Evolutionary conservation across 2,797 vertebrate species (phyloP).

Genomic region (Gymnothorax reevesii): DNA sequence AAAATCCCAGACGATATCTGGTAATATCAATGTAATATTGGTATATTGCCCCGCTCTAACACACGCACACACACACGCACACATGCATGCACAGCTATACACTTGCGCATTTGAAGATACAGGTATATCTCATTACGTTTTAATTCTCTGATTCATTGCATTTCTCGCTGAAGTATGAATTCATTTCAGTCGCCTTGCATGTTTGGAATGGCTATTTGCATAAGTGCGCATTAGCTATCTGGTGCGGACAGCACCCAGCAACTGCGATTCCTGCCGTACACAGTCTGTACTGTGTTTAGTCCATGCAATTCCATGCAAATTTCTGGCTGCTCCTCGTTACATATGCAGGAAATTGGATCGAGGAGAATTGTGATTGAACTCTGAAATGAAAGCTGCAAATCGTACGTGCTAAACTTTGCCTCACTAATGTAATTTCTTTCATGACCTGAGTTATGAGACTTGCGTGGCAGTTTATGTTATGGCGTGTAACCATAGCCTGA

Average conservation of each 20-base stretch:
- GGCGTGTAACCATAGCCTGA: background rate
- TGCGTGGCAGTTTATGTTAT: background rate
- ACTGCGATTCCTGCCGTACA: background rate
- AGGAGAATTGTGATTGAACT: background rate
- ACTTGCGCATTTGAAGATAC: background rate
- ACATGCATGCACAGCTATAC: background rate
- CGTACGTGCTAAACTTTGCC: background rate
- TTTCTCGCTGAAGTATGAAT: background rate
- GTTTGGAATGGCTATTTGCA: background rate
- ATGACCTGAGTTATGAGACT: background rate
- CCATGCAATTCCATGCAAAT: constrained; percentile 3
- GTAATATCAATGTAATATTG: too few relatives aligned
- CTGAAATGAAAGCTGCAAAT: background rate
- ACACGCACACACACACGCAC: too few relatives aligned
- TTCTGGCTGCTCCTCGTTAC: background rate
- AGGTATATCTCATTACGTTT: too few relatives aligned
- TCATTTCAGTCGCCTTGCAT: background rate
- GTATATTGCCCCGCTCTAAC: too few relatives aligned
- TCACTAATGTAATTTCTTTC: background rate
- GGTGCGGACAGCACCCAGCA: background rate
- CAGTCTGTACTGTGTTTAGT: background rate
- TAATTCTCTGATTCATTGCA: background rate
- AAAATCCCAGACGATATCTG: too few relatives aligned
- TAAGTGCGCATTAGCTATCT: background rate
- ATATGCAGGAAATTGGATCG: background rate